phyloP scores from a whole-genome alignment of 2,888 invertebrate genomes.

The Drosophila pseudotalamancana region DNA sequence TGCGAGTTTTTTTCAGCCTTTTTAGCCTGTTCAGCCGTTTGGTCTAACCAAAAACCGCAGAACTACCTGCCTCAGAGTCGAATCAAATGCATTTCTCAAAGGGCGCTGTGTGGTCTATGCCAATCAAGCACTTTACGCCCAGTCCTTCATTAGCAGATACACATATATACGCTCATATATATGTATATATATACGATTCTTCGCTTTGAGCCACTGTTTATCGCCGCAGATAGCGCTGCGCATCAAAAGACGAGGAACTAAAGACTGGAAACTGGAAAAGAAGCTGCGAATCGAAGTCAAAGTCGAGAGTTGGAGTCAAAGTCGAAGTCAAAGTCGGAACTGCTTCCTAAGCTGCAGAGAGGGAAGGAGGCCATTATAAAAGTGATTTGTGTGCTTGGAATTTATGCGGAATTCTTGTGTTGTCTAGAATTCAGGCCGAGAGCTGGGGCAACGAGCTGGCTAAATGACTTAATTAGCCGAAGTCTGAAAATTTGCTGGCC shows the following conservation, averaged over 20 bases:
- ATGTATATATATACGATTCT: not conserved
- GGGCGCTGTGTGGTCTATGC: conserved; percentile 73
- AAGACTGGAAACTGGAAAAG: no score
- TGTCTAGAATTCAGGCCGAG: conserved; percentile 39
- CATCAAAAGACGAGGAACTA: conserved; percentile 32
- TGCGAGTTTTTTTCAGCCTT: not conserved
- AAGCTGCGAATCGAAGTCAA: no score
- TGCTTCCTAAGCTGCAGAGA: conserved; percentile 11
- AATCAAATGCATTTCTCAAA: conserved; percentile 67
- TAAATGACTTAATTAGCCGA: conserved; percentile 76
- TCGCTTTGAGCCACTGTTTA: conserved; percentile 49
- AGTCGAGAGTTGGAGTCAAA: no score
- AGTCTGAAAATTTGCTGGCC: conserved; percentile 32
- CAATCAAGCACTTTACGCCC: conserved; percentile 80
- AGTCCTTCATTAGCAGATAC: conserved; percentile 63
- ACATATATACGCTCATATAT: not conserved
- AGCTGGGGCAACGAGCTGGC: conserved; percentile 65
- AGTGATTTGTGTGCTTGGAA: conserved; percentile 69
- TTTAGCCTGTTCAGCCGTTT: conserved; percentile 1
- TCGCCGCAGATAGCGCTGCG: conserved; percentile 52
- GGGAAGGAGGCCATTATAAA: conserved; percentile 75
- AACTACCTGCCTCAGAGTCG: conserved; percentile 35
- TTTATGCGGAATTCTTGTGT: conserved; percentile 59
- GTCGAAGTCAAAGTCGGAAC: no score
- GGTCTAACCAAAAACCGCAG: conserved; percentile 39